phyloP scores from a whole-genome alignment of 2,113 vertebrate species.

The Progne subis region DNA sequence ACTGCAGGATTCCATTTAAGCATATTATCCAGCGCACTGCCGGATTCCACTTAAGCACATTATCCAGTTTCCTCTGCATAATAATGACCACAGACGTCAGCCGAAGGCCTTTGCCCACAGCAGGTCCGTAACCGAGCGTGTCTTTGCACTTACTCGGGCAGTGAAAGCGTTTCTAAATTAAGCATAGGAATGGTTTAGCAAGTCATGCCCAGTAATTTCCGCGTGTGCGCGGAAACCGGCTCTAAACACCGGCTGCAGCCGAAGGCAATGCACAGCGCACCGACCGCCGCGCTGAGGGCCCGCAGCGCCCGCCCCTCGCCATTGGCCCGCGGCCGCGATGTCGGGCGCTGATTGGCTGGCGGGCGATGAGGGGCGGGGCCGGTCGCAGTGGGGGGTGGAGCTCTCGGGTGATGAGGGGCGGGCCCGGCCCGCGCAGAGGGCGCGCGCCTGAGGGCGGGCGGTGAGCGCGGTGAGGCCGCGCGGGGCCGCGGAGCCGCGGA shows the following conservation, averaged over 20 bases:
- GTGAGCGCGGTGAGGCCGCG: neutral
- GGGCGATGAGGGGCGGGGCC: too few relatives aligned
- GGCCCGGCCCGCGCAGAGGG: neutral
- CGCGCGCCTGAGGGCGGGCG: neutral
- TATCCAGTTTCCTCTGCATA: neutral
- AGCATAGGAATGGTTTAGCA: accelerated
- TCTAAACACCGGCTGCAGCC: accelerated
- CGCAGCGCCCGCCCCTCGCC: accelerated
- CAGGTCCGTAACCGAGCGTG: too few relatives aligned
- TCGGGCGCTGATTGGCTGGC: neutral
- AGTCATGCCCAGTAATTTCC: accelerated
- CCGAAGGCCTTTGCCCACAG: neutral
- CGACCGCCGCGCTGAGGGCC: neutral
- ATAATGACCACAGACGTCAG: neutral
- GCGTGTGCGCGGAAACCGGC: accelerated
- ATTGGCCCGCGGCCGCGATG: neutral
- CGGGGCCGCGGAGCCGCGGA: too few relatives aligned
- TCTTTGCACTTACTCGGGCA: too few relatives aligned
- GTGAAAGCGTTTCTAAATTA: neutral
- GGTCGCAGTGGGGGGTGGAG: too few relatives aligned
- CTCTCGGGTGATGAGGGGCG: neutral
- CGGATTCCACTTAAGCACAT: neutral
- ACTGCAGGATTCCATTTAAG: neutral
- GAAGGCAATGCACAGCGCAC: accelerated
- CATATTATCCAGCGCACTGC: neutral